Percentiles rank a stretch among this genome's conserved stretches.
phyloP scores from a whole-genome alignment of 2,888 invertebrate species.

The Thelaira solivaga region DNA sequence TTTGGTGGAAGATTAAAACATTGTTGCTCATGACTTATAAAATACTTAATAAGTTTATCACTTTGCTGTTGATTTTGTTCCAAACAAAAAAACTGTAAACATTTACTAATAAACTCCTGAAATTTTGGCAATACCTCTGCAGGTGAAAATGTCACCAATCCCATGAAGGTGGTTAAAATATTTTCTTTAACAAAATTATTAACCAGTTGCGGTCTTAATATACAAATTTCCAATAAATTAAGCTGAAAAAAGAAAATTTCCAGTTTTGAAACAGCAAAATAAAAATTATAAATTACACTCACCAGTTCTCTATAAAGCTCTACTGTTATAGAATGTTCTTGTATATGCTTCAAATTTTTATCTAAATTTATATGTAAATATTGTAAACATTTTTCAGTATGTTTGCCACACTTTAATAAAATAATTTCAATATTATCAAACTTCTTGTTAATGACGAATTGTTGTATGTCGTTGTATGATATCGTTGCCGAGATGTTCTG shows the following conservation, averaged over 20 bases:
- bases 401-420: constrained; percentile 7
- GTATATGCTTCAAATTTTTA: constrained; percentile 24
- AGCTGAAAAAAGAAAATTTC: constrained; percentile 13
- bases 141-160: constrained; percentile 1
- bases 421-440: constrained; percentile 26
- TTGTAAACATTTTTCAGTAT: background rate
- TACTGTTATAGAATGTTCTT: background rate
- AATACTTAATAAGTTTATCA: background rate
- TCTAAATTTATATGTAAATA: constrained; percentile 30
- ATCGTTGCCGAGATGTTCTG: background rate
- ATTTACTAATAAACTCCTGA: constrained; percentile 20
- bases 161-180: constrained; percentile 5
- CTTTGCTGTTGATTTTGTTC: constrained; percentile 13
- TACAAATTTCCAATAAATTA: constrained; percentile 39
- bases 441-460: background rate
- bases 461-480: background rate
- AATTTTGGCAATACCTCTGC: constrained; percentile 1
- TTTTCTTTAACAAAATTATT: constrained; percentile 3
- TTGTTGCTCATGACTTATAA: constrained; percentile 14
- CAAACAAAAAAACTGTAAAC: constrained; percentile 14
- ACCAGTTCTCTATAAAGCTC: constrained; percentile 24
- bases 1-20: constrained; percentile 11
- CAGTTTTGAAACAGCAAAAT: background rate
- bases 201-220: background rate
- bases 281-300: background rate